Base-by-base conservation (phyloP, 2,113 vertebrate genomes). In the Callipepla squamata region DNA sequence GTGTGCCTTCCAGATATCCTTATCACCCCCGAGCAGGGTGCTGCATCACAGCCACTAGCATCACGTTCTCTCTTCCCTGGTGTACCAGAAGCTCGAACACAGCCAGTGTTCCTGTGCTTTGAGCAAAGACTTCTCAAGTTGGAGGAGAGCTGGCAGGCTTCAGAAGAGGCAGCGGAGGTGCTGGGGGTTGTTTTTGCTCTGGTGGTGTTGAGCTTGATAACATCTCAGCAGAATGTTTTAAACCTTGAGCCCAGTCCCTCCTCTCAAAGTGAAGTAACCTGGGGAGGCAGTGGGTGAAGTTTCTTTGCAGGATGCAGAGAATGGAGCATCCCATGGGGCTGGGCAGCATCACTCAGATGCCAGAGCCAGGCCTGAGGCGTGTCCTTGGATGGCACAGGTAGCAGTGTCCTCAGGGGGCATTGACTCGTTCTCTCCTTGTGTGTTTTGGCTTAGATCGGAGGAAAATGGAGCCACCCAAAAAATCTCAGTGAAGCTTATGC, bases 11-110 rank as follows among this genome's bases (percentile, higher is more conserved):
- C 36, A 79, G 72, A 82, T 85, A 87, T 2, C 36, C 76, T 79
- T 82, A 79, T 79, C 25, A 0, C 50, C 25, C 61, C 32, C 19
- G 32, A 12, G 75, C 78, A 84, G 53, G 30, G 26, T 34, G 47
- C 68, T 17, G 2, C 0, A 1, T 34, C 58, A 59, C 79, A 85
- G 65, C 26, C 1, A 1, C 65, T 44, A 48, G 34, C 61, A 61
- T 36, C 40, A 28, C 55, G 21, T 28, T 59, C 74, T 65, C 50
- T 25, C 50, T 69, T 74, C 61, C 58, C 38, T 65, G 40, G 12
- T 66, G 15, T 57, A 16, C 26, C 11, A 25, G 63, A 48, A 53
- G 20, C 23, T n/a, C 62, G 61, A 42, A 61, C 30, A 21, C 34
- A 36, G 34, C n/a, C 23, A 15, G 55, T 80, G 34, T 32, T 73